Percentiles rank a stretch among this genome's conserved stretches.
phyloP scores from a whole-genome alignment of 2,888 invertebrate genomes.

The Drosophila sordidula region DNA sequence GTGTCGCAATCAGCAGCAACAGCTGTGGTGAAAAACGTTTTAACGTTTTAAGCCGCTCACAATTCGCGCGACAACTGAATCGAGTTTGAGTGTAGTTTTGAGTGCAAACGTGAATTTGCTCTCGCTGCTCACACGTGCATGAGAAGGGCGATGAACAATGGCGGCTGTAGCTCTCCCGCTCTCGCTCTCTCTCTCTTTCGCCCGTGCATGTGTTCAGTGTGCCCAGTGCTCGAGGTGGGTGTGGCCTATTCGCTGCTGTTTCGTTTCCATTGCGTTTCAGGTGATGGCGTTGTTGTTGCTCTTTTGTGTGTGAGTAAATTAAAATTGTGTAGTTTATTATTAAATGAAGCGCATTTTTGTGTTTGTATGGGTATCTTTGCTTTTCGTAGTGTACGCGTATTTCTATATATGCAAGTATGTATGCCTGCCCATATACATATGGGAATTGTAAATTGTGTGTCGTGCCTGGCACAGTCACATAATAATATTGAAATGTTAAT shows the following conservation, averaged over 20 bases:
- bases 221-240: constrained; percentile 39
- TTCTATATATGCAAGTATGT: constrained; percentile 17
- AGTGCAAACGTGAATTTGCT: constrained; percentile 23
- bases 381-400: constrained; percentile 13
- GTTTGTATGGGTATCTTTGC: constrained; percentile 58
- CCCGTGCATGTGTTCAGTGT: constrained; percentile 6
- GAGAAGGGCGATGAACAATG: constrained; percentile 58
- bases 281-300: constrained; percentile 30
- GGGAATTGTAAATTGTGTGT: constrained; percentile 56
- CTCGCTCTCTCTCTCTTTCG: constrained; percentile 15
- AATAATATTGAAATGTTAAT: constrained; percentile 77
- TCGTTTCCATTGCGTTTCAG: constrained; percentile 54
- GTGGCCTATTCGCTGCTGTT: constrained; percentile 52
- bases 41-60: not conserved
- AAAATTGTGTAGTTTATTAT: constrained; percentile 84
- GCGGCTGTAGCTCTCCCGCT: constrained; percentile 47
- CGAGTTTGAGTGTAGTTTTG: constrained; percentile 34
- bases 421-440: constrained; percentile 5
- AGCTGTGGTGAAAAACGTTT: constrained; percentile 61
- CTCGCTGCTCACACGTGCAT: constrained; percentile 38
- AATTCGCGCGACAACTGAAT: constrained; percentile 15
- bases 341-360: constrained; percentile 82
- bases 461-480: constrained; percentile 60
- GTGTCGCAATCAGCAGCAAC: constrained; percentile 57
- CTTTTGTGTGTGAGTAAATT: constrained; percentile 77